Evolutionary conservation across 2,888 invertebrate species (phyloP), one percentile per base, ranked within the genome.

Genomic region (Ennomos quercinarius): DNA sequence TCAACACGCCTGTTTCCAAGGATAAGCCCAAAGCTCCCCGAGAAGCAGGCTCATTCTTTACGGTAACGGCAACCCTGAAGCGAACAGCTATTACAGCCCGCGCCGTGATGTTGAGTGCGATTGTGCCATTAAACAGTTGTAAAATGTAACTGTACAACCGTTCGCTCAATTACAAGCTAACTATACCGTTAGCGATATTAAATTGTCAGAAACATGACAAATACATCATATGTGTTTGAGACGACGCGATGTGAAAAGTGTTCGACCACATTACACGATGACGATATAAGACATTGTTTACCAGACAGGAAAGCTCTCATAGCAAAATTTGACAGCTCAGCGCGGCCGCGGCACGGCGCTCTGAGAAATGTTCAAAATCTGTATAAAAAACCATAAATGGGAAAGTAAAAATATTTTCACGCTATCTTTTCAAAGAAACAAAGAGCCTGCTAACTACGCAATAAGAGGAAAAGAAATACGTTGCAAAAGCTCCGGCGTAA

Each of bases 141-240:
- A 64, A 64, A 67, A 70, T 66, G 57, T 77, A 80, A 78, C 81
- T 70, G 78, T 78, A 77, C 75, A 74, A 71, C 66, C 72, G 69
- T 77, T 69, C 55, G 72, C 67, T 71, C 77, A 83, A 81, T 83
- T 82, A 82, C 77, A 80, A 77, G 76, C 78, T 79, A 79, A 83
- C 71, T 77, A n/a, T n/a, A 74, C 64, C 69, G 70, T 63, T 55
- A 55, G 47, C 69, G 63, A 74, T 73, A 74, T 71, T 64, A 68
- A 68, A 66, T 63, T 70, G 72, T 70, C 76, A 66, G 71, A 27
- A 27, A 6, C 27, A 27, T 27, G 6, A 27, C 5, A 6, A 27
- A 27, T 27, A 27, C 27, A 27, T 6, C 27, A 27, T 27, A 27
- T 6, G 27, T 27, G 27, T 27, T 27, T 6, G 27, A 27, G 27